A percentile compares a stretch with the other conserved stretches of the same genome.
Conservation (phyloP, 2,888 invertebrate species). For the Selenia dentaria region DNA sequence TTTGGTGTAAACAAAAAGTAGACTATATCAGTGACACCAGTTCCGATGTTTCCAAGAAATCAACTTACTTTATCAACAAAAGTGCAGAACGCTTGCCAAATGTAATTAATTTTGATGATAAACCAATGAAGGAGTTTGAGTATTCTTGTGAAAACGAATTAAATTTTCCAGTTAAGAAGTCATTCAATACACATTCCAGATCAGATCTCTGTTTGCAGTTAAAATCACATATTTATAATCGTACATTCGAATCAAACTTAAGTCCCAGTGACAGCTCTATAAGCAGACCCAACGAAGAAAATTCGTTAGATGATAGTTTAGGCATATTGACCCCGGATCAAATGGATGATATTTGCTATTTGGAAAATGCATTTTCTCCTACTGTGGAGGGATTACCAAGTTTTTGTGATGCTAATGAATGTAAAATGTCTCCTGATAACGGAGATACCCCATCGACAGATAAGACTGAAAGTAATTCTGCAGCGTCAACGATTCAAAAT, state of each 20-base stretch:
- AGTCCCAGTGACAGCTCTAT: constrained; percentile 78
- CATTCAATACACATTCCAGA: constrained; percentile 71
- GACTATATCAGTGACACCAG: constrained; percentile 42
- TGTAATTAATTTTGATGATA: constrained; percentile 75
- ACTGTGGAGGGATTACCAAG: constrained; percentile 86
- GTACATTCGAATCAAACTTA: constrained; percentile 65
- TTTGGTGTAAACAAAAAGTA: constrained; percentile 53
- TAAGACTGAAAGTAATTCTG: constrained; percentile 81
- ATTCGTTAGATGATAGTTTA: constrained; percentile 93
- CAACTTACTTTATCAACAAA: constrained; percentile 51
- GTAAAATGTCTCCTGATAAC: constrained; percentile 75
- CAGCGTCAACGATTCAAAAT: constrained; percentile 79
- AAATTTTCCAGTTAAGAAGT: constrained; percentile 58
- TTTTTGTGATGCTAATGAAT: constrained; percentile 72
- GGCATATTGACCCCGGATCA: constrained; percentile 95
- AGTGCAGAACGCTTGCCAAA: constrained; percentile 70
- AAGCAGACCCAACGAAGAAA: constrained; percentile 87
- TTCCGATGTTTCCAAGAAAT: constrained; percentile 48
- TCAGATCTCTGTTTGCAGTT: constrained; percentile 76
- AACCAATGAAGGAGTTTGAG: constrained; percentile 76
- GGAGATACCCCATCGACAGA: constrained; percentile 84
- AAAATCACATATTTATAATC: constrained; percentile 65
- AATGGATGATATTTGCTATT: constrained; percentile 89
- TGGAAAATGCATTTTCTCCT: constrained; percentile 87
- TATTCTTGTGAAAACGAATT: constrained; percentile 76